Evolutionary conservation across 2,797 vertebrate genomes (phyloP).

Genomic region (Prionace glauca): DNA sequence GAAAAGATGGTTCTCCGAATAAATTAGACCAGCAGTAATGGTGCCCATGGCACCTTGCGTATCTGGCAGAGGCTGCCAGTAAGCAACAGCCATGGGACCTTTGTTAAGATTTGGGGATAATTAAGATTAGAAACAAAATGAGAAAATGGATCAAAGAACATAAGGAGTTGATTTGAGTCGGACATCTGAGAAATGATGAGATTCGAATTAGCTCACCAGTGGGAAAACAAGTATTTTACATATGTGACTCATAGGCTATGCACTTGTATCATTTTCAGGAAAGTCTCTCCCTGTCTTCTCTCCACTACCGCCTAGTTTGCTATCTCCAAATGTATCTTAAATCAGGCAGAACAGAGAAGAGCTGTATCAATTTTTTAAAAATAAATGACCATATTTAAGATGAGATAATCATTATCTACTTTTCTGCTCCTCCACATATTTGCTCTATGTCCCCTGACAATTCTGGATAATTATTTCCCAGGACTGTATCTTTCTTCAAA

Average conservation of each 20-base stretch:
- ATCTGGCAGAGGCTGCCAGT: neutral
- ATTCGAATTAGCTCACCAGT: no score
- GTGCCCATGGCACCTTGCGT: neutral
- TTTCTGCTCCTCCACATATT: neutral
- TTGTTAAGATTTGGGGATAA: no score
- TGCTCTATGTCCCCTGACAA: neutral
- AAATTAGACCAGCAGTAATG: neutral
- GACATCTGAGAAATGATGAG: no score
- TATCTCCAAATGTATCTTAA: neutral
- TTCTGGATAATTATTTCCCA: neutral
- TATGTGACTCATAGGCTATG: neutral
- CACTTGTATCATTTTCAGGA: neutral
- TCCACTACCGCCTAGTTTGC: no score
- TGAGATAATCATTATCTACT: neutral
- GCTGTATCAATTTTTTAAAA: neutral
- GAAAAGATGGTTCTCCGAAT: no score
- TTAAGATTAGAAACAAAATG: no score
- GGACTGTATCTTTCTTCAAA: neutral
- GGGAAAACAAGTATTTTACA: no score
- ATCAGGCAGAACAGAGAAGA: neutral
- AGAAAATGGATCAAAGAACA: no score
- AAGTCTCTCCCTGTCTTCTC: no score
- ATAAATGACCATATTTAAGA: neutral
- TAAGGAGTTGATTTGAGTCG: no score
- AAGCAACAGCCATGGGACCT: no score